Evolutionary conservation across 2,888 invertebrate genomes (phyloP).

Genomic region (Cotesia congregata): DNA sequence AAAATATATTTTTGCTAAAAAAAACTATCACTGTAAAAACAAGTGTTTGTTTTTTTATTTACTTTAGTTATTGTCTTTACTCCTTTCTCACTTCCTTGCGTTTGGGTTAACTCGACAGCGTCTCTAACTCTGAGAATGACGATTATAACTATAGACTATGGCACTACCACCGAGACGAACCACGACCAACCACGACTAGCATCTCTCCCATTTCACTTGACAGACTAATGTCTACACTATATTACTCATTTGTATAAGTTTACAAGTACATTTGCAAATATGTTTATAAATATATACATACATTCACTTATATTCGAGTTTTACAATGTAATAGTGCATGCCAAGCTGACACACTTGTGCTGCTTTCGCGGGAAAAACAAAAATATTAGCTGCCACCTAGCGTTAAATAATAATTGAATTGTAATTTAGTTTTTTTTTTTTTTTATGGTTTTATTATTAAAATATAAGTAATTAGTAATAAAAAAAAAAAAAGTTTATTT

Average conservation of each 20-base stretch:
- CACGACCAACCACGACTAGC: conserved; percentile 16
- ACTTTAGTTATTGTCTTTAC: background rate
- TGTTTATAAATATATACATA: background rate
- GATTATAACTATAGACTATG: background rate
- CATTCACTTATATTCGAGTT: background rate
- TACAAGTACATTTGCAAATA: background rate
- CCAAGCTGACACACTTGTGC: background rate
- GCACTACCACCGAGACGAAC: background rate
- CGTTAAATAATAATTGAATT: background rate
- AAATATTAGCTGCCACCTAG: background rate
- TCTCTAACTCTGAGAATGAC: background rate
- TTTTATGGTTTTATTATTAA: background rate
- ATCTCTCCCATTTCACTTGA: conserved; percentile 29
- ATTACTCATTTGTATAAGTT: background rate
- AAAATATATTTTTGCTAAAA: background rate
- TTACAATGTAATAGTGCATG: background rate
- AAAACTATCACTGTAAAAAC: background rate
- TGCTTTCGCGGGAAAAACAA: background rate
- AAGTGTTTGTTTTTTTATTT: background rate
- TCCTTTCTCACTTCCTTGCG: background rate
- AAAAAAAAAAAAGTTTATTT: too few species aligned
- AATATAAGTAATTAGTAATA: too few species aligned
- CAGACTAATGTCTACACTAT: conserved; percentile 11
- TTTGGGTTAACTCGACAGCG: background rate
- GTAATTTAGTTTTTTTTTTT: background rate